Evolutionary conservation across 2,113 vertebrate genomes (phyloP), one percentile per base, ranked within the genome.

Genomic region (Onychostoma macrolepis): DNA sequence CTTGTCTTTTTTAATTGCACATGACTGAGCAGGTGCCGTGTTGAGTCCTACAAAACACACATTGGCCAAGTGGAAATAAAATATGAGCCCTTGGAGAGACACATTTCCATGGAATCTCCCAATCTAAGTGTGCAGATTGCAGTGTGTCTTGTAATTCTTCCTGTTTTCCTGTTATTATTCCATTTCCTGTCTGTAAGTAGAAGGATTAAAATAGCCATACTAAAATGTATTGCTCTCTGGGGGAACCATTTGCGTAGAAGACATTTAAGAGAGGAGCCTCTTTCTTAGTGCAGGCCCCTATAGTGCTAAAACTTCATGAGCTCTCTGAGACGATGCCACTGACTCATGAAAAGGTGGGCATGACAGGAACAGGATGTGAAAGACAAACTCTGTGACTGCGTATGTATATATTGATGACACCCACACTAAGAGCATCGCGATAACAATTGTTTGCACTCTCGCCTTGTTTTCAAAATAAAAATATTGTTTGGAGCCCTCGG

Each of bases 131-230:
- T 84, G 75, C 53, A 80, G 79, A 19, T 58, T 72, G 84, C 89
- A 87, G 76, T 48, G 72, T 79, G 63, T 88, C 86, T 89, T 13
- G 58, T 91, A 87, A 92, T 92, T 91, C 87, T 84, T 89, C 89
- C 82, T 90, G 72, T 77, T 85, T 83, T 89, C 87, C 88, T 91
- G 91, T 93, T 94, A 93, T 94, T 95, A 93, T 95, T 94, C 89
- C 91, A 92, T 94, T 94, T 95, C 92, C 92, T 93, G 89, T 80
- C 87, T 45, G 65, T 90, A 88, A 95, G 91, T 90, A 90, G 92
- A 94, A 94, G 90, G 92, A 91, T 94, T 26, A 53, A 94, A 95
- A 96, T 95, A 95, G 93, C 92, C 87, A 83, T 15, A 80, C 85
- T 91, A 90, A 93, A 94, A 92, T 93, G 91, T 92, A 92, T 90